Conservation (phyloP, 2,888 invertebrate species). For the Rhorus exstirpatorius region DNA sequence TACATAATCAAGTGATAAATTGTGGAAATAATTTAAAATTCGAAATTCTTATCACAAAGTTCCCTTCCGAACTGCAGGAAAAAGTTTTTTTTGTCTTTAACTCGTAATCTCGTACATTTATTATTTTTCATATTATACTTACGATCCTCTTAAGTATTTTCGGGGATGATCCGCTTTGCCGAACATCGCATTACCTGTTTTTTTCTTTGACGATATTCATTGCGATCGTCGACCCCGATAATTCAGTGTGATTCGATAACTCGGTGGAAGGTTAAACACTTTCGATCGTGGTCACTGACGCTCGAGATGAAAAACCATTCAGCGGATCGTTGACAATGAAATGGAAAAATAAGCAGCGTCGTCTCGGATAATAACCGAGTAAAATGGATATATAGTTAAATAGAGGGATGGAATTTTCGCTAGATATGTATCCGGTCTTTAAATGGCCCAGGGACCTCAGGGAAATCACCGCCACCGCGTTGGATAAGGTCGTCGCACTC, state of each 20-base stretch:
- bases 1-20: no score
- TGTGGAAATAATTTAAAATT: no score
- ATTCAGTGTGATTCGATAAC: slow-evolving; percentile 25
- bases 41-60: no score
- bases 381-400: slow-evolving; percentile 24
- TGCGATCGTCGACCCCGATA: slow-evolving; percentile 28
- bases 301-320: slow-evolving; percentile 41
- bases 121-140: no score
- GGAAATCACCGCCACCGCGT: slow-evolving; percentile 44
- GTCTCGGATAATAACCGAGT: slow-evolving; percentile 40
- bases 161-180: slow-evolving; percentile 7
- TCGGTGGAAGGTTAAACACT: slow-evolving; percentile 21
- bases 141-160: slow-evolving; percentile 7
- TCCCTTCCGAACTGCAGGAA: no score
- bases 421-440: slow-evolving; percentile 38
- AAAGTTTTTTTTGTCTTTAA: no score
- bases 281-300: slow-evolving; percentile 20
- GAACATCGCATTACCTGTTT: not conserved
- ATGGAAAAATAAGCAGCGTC: slow-evolving; percentile 11
- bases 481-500: slow-evolving; percentile 54
- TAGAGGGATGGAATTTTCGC: slow-evolving; percentile 6
- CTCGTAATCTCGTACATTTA: no score
- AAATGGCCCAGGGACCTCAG: slow-evolving; percentile 53
- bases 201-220: slow-evolving; percentile 8
- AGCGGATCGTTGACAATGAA: not conserved